Evolutionary conservation across 2,113 vertebrate species (phyloP).

Genomic region (Zosterops lateralis): DNA sequence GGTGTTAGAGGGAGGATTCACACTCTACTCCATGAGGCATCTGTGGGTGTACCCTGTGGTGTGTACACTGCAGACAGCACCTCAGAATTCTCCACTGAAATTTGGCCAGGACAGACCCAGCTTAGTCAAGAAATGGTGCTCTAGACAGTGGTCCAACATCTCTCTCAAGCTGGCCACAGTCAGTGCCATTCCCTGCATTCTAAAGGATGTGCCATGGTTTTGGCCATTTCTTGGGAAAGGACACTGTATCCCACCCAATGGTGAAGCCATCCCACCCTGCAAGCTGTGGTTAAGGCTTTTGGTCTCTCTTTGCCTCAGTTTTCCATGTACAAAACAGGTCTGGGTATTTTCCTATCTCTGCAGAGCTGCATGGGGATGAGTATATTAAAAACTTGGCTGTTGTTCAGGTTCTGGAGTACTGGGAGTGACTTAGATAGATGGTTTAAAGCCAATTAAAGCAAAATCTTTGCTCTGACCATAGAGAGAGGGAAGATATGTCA

Average conservation of each 20-base stretch:
- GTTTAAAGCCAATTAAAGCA: constrained; percentile 13
- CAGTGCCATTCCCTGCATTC: not conserved
- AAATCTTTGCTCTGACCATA: not conserved
- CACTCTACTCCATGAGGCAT: not conserved
- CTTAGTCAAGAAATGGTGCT: not conserved
- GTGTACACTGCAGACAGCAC: not conserved
- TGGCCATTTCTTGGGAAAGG: not conserved
- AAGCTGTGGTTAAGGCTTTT: not conserved
- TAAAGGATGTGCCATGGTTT: not conserved
- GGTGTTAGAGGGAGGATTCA: not conserved
- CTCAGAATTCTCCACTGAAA: not conserved
- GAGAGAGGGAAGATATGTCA: not conserved
- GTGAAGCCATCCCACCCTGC: not conserved
- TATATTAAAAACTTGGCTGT: not conserved
- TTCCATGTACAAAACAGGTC: not conserved
- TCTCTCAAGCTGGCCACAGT: not conserved
- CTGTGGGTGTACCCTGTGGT: not conserved
- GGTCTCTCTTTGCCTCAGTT: not conserved
- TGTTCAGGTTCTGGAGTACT: not conserved
- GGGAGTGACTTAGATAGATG: constrained; percentile 3
- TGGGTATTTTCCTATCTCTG: not conserved
- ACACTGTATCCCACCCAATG: accelerated
- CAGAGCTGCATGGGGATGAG: not conserved
- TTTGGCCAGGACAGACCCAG: not conserved
- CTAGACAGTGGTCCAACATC: not conserved